These are phyloP conservation scores for Synanthedon myopaeformis DNA, from an alignment of 2,888 invertebrate genomes.

Conservation along the genomic window DNA sequence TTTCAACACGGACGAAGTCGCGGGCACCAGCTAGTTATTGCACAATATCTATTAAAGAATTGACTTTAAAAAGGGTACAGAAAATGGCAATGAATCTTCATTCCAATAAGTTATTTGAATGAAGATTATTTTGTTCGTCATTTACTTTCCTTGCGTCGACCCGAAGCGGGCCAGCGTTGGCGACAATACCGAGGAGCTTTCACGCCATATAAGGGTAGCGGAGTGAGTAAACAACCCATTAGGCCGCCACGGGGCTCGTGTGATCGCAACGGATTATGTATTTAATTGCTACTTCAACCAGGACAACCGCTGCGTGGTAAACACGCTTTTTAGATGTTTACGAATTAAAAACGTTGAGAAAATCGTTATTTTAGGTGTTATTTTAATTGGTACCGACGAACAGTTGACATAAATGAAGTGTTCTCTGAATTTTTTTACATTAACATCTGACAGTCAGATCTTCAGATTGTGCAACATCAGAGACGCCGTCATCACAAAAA, in stretches of 20 bases:
- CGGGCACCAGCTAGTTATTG: too few species aligned
- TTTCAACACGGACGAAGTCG: too few species aligned
- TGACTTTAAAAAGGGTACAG: too few species aligned
- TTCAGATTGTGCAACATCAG: too few species aligned
- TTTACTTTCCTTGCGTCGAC: too few species aligned
- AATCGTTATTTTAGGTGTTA: not conserved
- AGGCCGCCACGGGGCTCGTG: slow-evolving; percentile 39
- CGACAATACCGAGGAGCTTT: slow-evolving; percentile 63
- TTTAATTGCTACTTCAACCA: slow-evolving; percentile 51
- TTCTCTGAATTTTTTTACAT: too few species aligned
- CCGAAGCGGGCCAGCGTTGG: slow-evolving; percentile 40
- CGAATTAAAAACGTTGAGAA: not conserved
- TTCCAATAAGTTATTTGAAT: too few species aligned
- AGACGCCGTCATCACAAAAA: too few species aligned
- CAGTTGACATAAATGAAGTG: not conserved
- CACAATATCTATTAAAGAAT: too few species aligned
- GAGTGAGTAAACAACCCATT: slow-evolving; percentile 56
- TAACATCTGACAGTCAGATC: too few species aligned
- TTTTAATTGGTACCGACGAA: not conserved
- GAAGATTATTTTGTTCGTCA: too few species aligned
- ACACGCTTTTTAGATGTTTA: slow-evolving; percentile 14
- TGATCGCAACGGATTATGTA: slow-evolving; percentile 55
- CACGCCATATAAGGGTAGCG: slow-evolving; percentile 58
- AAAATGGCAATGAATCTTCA: slow-evolving; percentile 17
- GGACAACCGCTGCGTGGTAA: slow-evolving; percentile 20